Evolutionary conservation across 1,140 invertebrate genomes (phyloP).

Genomic region (Dreissena polymorpha): DNA sequence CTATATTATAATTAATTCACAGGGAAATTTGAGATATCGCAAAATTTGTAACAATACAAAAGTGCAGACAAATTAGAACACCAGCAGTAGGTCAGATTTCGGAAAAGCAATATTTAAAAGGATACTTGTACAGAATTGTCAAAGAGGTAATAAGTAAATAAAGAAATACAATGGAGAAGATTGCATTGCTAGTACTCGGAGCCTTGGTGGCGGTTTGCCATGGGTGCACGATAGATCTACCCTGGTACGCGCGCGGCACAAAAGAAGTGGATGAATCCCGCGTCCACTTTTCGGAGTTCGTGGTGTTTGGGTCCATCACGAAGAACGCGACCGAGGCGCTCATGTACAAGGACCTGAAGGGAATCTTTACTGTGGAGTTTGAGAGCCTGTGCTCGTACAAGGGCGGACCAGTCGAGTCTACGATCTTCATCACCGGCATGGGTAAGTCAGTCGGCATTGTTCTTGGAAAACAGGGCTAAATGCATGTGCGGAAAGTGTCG

Average conservation of each 20-base stretch:
- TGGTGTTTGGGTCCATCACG: neutral
- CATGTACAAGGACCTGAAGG: conserved; percentile 1
- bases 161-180: neutral
- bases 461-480: neutral
- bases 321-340: neutral
- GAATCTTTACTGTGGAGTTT: conserved; percentile 13
- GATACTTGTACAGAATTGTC: no score
- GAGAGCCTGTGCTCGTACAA: conserved; percentile 7
- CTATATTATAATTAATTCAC: no score
- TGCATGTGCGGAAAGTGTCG: no score
- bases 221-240: neutral
- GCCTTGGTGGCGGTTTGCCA: neutral
- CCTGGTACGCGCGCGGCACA: neutral
- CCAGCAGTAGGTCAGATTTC: no score
- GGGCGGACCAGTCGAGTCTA: neutral
- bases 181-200: neutral
- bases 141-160: neutral
- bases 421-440: conserved; percentile 22
- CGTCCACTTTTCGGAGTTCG: conserved; percentile 18
- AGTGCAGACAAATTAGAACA: no score
- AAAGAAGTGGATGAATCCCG: conserved; percentile 1
- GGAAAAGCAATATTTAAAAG: no score
- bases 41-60: no score
- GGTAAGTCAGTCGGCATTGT: conserved; percentile 15
- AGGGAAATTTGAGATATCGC: no score